Evolutionary conservation across 2,888 invertebrate species (phyloP), one percentile per base, ranked within the genome.

Genomic region (Apodemia mormo): DNA sequence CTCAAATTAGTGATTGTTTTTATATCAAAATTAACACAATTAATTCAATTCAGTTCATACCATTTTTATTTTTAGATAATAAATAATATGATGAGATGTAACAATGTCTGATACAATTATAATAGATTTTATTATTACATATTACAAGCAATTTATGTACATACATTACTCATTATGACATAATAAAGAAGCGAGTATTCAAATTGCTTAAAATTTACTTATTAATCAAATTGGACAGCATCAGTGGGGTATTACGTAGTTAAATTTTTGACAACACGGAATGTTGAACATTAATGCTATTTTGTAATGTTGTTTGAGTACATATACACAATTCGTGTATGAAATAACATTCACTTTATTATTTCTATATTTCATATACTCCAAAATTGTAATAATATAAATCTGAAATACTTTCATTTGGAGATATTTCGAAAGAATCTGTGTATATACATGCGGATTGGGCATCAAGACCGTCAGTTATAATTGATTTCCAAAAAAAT

Each of bases 251-350:
- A 54, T 54, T 54, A 54, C 54, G 54, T 54, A 54, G 54, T 22
- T 54, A 54, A 54, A 22, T 54, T 54, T 54, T 54, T 22, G 49
- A 49, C 14, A 49, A 49, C 49, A 5, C 6, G 14, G 14, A 43
- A 68, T 58, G 58, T 68, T 68, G 61, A 68, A 68, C 37, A 61
- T 49, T 8, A 49, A 49, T 49, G 12, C 49, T 49, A 49, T 14
- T 45, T 49, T 5, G 49, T n/a, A 14, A 49, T 14, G 45, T 45
- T 45, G 5, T 12, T 45, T 45, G 45, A 45, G 45, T 12, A 12
- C 12, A 45, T 12, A 12, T 45, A 45, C 45, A 12, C 4, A 45
- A 14, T 14, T 45, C 12, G 45, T 45, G 12, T 45, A 10, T 14
- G 45, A 45, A 5, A 45, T 45, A 45, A 45, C 45, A 4, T 45